Percentiles rank a stretch among this genome's conserved stretches.
These are phyloP conservation scores for Thomomys bottae DNA, from an alignment of 2,113 vertebrate species.

Conservation along the genomic window DNA sequence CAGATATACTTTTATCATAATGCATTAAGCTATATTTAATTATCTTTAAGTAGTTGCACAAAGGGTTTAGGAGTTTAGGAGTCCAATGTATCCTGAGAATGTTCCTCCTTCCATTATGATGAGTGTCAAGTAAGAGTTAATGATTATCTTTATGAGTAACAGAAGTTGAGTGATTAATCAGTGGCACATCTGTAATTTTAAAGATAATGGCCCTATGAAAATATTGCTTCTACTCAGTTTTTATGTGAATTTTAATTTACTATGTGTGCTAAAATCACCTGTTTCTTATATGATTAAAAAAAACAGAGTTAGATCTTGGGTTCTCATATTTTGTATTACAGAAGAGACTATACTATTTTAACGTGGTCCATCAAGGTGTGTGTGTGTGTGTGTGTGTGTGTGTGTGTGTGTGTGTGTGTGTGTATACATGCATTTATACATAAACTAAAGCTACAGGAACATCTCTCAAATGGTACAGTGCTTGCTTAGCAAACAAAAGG, in stretches of 20 bases:
- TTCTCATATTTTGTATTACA: background rate
- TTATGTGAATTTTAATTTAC: background rate
- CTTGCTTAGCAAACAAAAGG: too few relatives aligned
- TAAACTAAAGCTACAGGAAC: too few relatives aligned
- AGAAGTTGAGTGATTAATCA: constrained; percentile 24
- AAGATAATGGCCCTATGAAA: constrained; percentile 7
- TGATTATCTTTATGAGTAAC: background rate
- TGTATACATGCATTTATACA: too few relatives aligned
- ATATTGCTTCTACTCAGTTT: background rate
- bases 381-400: too few relatives aligned
- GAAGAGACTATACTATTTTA: too few relatives aligned
- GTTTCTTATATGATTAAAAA: constrained; percentile 25
- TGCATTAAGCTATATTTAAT: too few relatives aligned
- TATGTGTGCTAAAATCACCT: background rate
- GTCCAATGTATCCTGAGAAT: too few relatives aligned
- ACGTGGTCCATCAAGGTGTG: too few relatives aligned
- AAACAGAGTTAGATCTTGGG: background rate
- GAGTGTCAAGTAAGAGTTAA: background rate
- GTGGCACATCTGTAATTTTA: constrained; percentile 21
- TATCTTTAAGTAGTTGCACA: too few relatives aligned
- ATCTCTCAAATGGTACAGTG: too few relatives aligned
- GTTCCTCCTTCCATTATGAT: background rate
- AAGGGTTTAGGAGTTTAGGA: too few relatives aligned
- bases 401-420: too few relatives aligned
- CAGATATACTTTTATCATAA: constrained; percentile 29